Base-by-base conservation (phyloP, 1,140 invertebrate genomes). In the Gonioctena quinquepunctata region DNA sequence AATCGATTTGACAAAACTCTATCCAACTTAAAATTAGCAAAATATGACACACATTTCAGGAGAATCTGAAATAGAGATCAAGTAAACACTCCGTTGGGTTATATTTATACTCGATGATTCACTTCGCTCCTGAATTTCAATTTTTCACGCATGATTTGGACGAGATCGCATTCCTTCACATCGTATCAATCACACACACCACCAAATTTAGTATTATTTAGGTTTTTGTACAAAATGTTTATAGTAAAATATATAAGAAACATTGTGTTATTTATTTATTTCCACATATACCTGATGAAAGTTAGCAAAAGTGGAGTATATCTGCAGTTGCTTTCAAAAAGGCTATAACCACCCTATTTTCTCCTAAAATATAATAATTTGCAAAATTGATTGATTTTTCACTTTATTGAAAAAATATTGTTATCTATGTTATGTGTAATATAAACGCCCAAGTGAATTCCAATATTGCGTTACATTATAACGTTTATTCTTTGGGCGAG, bases 41-140 rank as follows among this genome's bases (percentile, higher is more conserved):
- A 56, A 54, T 56, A n/a, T 28, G 50, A 66, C 50, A 66, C 54
- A 64, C 16, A 50, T 48, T 64, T 19, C 48, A 64, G 16, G n/a
- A 50, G 11, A 63, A 49, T 13, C 22, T 50, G 22, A 49, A 64
- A 64, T 48, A 22, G 13, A 19, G 56, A 25, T 11, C 21, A 59
- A 59, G 18, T 26, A 59, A 59, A 59, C 56, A 59, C 18, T 13
- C 11, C 19, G 13, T 42, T 42, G 33, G 33, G n/a, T 13, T 42
- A 42, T 42, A 42, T 42, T 42, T 42, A 42, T 11, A 8, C 33
- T 42, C 11, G 33, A 42, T 42, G 33, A 42, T n/a, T 42, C 33
- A 42, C n/a, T 42, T n/a, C 2, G 33, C 33, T 42, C 33, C 11
- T 1, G 8, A 42, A 8, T 42, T 42, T 42, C 33, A 11, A 42